Evolutionary conservation across 2,797 vertebrate genomes (phyloP).

Genomic region (Coendou prehensilis): DNA sequence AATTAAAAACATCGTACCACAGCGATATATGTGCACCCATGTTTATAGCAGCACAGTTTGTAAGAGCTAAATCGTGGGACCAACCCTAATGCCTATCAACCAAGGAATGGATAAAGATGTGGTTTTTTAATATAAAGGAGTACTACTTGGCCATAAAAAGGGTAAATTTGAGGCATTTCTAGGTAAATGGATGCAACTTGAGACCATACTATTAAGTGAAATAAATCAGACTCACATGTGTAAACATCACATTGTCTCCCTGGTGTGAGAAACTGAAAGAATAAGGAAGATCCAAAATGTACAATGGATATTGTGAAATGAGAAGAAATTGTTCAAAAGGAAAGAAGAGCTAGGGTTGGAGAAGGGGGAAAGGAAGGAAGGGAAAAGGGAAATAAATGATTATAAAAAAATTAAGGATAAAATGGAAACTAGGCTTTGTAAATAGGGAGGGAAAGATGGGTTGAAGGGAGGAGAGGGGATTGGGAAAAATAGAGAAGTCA

Average conservation of each 20-base stretch:
- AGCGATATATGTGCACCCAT: too few species aligned
- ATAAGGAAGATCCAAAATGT: background rate
- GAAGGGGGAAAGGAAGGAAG: background rate
- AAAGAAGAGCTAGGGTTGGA: background rate
- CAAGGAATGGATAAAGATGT: background rate
- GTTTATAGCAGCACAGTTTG: too few species aligned
- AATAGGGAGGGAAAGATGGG: background rate
- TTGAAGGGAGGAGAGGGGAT: background rate
- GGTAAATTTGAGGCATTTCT: background rate
- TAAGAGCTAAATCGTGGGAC: too few species aligned
- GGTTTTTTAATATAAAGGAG: background rate
- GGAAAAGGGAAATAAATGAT: background rate
- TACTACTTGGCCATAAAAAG: background rate
- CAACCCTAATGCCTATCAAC: too few species aligned
- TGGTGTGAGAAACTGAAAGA: background rate
- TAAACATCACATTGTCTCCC: background rate
- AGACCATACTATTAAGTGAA: background rate
- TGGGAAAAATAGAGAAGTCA: background rate
- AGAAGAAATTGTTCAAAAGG: background rate
- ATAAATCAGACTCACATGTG: background rate
- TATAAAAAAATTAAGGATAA: background rate
- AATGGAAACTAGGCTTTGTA: background rate
- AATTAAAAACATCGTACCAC: too few species aligned
- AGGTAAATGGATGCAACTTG: background rate
- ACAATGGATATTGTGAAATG: background rate